A percentile compares a stretch with the other conserved stretches of the same genome.
Evolutionary conservation across 2,888 invertebrate genomes (phyloP).

Genomic region (Aricia artaxerxes): DNA sequence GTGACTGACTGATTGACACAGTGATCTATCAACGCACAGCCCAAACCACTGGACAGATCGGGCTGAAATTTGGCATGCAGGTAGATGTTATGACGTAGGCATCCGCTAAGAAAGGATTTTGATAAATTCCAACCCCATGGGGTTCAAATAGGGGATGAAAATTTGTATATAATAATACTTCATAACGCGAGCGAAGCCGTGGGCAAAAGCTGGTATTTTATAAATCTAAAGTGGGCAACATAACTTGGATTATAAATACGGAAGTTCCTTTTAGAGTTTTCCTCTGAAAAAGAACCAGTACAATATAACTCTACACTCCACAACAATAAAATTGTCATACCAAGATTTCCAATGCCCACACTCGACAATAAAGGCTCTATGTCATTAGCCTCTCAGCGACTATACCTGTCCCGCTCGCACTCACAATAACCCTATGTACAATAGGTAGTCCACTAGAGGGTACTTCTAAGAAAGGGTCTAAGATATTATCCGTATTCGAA

Average conservation of each 20-base stretch:
- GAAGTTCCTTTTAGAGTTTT: neutral
- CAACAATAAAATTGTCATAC: neutral
- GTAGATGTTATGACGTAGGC: no score
- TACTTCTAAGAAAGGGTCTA: slow-evolving; percentile 46
- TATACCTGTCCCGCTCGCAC: slow-evolving; percentile 32
- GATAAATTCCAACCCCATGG: no score
- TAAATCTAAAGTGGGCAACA: no score
- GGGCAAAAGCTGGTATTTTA: no score
- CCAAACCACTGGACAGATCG: no score
- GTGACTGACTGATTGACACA: no score
- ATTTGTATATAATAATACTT: no score
- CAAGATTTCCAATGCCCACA: slow-evolving; percentile 26
- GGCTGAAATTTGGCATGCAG: no score
- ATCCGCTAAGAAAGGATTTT: no score
- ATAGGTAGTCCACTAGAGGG: slow-evolving; percentile 41
- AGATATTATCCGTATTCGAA: slow-evolving; percentile 37
- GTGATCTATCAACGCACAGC: no score
- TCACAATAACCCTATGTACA: neutral
- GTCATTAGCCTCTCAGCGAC: slow-evolving; percentile 35
- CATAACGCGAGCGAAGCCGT: no score
- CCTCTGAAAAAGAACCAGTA: neutral
- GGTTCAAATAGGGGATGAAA: no score
- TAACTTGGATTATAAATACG: neutral
- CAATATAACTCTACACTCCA: neutral
- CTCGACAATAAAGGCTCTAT: slow-evolving; percentile 32